A percentile compares a stretch with the other conserved stretches of the same genome.
Conservation (phyloP, 1,140 invertebrate genomes). For the Chymomyza costata region DNA sequence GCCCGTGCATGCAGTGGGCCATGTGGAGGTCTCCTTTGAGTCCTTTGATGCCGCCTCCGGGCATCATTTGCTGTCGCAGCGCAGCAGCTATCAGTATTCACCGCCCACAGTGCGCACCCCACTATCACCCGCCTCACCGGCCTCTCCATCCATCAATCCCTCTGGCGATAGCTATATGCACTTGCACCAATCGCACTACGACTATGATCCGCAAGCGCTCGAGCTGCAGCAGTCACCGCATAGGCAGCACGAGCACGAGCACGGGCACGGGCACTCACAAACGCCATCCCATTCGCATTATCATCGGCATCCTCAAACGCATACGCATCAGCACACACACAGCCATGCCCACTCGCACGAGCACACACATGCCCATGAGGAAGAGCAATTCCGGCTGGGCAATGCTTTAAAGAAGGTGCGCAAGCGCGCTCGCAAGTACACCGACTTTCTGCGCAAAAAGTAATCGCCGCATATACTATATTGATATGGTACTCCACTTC, state of each 20-base stretch:
- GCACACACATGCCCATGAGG: slow-evolving; percentile 25
- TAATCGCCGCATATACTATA: too few relatives aligned
- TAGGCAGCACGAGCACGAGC: slow-evolving; percentile 14
- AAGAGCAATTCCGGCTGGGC: slow-evolving; percentile 63
- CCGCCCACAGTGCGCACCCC: slow-evolving; percentile 23
- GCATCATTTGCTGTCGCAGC: slow-evolving; percentile 61
- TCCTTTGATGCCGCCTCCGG: slow-evolving; percentile 67
- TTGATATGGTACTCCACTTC: background rate
- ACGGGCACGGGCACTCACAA: slow-evolving; percentile 21
- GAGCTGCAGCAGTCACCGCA: slow-evolving; percentile 19
- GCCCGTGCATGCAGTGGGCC: slow-evolving; percentile 26
- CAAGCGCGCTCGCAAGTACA: slow-evolving; percentile 74
- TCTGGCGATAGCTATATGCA: slow-evolving; percentile 52
- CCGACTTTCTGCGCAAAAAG: slow-evolving; percentile 72
- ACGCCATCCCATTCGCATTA: slow-evolving; percentile 12
- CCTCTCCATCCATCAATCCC: slow-evolving; percentile 56
- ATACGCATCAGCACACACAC: too few relatives aligned
- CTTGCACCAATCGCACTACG: slow-evolving; percentile 54
- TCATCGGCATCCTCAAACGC: slow-evolving; percentile 6
- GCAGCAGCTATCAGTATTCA: slow-evolving; percentile 28
- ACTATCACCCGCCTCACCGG: slow-evolving; percentile 54
- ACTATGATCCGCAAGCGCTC: too few relatives aligned
- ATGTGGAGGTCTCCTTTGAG: slow-evolving; percentile 42
- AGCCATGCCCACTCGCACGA: too few relatives aligned
- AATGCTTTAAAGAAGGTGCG: slow-evolving; percentile 68